phyloP scores from a whole-genome alignment of 2,797 vertebrate species.

The Cichlasoma orientale region DNA sequence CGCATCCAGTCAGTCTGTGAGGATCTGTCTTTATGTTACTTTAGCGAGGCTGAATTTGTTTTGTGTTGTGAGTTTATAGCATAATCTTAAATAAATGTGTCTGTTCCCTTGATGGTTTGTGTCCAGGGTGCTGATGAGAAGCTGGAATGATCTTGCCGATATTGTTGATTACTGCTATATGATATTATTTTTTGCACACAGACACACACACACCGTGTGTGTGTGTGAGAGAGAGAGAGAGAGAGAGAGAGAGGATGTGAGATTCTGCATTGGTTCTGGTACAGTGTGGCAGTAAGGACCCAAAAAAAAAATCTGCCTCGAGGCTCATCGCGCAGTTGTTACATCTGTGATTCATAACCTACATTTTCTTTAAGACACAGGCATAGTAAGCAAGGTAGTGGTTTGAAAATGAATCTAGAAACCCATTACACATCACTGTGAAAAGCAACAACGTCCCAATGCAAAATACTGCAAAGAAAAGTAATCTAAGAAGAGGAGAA shows the following conservation, averaged over 20 bases:
- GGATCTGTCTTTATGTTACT: not conserved
- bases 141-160: not conserved
- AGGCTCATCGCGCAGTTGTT: not conserved
- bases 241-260: not conserved
- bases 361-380: not conserved
- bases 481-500: not conserved
- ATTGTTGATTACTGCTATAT: not conserved
- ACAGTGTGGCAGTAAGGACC: not conserved
- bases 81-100: not conserved
- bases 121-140: not conserved
- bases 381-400: not conserved
- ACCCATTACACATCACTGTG: not conserved
- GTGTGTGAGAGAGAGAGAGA: no score
- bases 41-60: not conserved
- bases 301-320: not conserved
- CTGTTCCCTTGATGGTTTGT: not conserved
- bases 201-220: no score
- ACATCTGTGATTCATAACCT: not conserved
- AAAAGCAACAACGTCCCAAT: not conserved
- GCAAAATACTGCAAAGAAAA: slow-evolving; percentile 12
- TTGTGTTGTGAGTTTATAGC: not conserved
- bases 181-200: no score
- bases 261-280: not conserved
- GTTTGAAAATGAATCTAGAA: slow-evolving; percentile 1
- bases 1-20: not conserved